Conservation (phyloP, 2,113 vertebrate species). For the Lophius piscatorius region DNA sequence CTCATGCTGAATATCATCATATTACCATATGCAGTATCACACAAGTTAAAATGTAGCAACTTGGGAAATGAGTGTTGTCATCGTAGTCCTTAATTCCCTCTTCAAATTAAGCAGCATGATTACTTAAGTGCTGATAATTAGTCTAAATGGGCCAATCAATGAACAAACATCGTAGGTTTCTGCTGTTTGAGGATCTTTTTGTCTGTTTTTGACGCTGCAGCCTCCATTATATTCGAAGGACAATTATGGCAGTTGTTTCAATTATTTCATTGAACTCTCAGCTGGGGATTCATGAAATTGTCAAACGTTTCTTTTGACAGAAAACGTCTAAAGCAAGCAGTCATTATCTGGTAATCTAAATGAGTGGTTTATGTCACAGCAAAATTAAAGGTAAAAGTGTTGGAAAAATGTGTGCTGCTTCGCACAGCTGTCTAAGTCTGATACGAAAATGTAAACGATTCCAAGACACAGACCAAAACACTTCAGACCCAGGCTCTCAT, state of each 20-base stretch:
- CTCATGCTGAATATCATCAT: not conserved
- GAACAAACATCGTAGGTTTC: constrained; percentile 24
- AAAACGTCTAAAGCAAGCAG: no score
- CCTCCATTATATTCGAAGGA: not conserved
- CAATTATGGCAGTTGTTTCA: not conserved
- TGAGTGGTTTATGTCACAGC: not conserved
- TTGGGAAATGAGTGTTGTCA: constrained; percentile 6
- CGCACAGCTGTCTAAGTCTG: constrained; percentile 18
- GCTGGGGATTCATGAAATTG: constrained; percentile 1
- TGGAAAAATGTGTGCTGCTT: no score
- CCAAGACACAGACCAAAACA: constrained; percentile 18
- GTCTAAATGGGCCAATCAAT: constrained; percentile 31
- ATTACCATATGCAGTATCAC: no score
- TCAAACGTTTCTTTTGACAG: no score
- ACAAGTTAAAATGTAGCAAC: no score
- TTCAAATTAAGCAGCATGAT: constrained; percentile 17
- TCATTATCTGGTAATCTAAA: no score
- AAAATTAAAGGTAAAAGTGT: constrained; percentile 10
- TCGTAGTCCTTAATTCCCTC: constrained; percentile 15
- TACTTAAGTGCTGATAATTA: constrained; percentile 34
- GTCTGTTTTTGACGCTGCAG: not conserved
- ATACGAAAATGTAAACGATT: constrained; percentile 34
- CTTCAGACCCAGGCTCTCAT: constrained; percentile 6
- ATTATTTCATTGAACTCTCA: constrained; percentile 2
- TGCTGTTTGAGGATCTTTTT: constrained; percentile 6